phyloP scores from a whole-genome alignment of 2,113 vertebrate species.

The Plotosus lineatus region DNA sequence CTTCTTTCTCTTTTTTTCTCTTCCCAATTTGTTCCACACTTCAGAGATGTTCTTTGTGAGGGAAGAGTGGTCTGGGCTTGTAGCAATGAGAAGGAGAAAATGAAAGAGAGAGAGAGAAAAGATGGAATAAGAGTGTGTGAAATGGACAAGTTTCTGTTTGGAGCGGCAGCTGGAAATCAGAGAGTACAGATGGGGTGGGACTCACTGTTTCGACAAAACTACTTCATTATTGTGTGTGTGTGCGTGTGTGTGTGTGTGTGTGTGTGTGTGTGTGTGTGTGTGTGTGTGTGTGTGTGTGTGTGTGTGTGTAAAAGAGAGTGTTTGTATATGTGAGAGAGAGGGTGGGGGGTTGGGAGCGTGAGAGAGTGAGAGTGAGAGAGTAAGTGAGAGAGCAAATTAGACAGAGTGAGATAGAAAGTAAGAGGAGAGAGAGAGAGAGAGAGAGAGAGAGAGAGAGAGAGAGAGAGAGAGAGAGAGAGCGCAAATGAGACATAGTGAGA shows the following conservation, averaged over 20 bases:
- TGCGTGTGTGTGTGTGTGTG: slow-evolving; percentile 2
- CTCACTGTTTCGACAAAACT: not conserved
- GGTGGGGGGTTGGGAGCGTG: no score
- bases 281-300: not conserved
- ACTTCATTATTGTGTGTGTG: not conserved
- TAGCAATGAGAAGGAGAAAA: slow-evolving; percentile 37
- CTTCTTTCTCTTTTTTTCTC: not conserved
- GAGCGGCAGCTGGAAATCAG: slow-evolving; percentile 40
- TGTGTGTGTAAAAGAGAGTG: not conserved
- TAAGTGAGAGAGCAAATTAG: no score
- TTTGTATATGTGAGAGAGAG: no score
- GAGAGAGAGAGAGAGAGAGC: no score
- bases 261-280: not conserved
- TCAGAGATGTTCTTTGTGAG: slow-evolving; percentile 39
- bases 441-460: no score
- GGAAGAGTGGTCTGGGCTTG: slow-evolving; percentile 25
- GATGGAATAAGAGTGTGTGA: slow-evolving; percentile 33
- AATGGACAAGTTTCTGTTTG: slow-evolving; percentile 35
- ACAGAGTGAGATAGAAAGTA: no score
- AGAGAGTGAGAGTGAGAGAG: no score
- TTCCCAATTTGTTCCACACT: slow-evolving; percentile 43
- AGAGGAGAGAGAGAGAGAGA: no score
- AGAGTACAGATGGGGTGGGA: slow-evolving; percentile 6
- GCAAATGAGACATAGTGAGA: no score
- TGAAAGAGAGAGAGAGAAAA: slow-evolving; percentile 33